Percentiles rank a stretch among this genome's conserved stretches.
Evolutionary conservation across 2,888 invertebrate genomes (phyloP).

Genomic region (Eristalis arbustorum): DNA sequence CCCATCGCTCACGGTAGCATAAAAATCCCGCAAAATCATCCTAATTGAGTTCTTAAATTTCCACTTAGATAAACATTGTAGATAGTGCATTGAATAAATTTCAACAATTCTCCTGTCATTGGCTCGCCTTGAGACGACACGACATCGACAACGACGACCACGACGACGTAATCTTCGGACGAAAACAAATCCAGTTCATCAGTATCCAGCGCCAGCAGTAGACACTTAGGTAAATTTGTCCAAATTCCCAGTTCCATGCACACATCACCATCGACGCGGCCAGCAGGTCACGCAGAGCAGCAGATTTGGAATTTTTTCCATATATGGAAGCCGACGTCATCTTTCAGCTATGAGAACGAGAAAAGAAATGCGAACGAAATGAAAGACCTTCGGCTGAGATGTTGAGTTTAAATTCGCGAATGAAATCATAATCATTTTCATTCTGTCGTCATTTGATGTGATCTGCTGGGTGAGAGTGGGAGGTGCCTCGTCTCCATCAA

Average conservation of each 20-base stretch:
- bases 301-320: slow-evolving; percentile 39
- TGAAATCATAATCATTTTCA: background rate
- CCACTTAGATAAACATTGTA: slow-evolving; percentile 20
- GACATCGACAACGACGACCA: slow-evolving; percentile 8
- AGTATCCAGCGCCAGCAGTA: background rate
- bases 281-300: background rate
- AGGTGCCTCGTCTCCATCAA: background rate
- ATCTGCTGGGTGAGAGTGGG: background rate
- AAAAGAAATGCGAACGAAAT: slow-evolving; percentile 17
- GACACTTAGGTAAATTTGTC: slow-evolving; percentile 28
- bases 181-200: slow-evolving; percentile 1
- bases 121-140: slow-evolving; percentile 12
- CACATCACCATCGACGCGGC: background rate
- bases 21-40: background rate
- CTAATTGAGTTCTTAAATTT: background rate
- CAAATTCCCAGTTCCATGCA: background rate
- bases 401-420: slow-evolving; percentile 15
- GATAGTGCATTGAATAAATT: slow-evolving; percentile 10
- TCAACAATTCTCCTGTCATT: slow-evolving; percentile 5
- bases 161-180: slow-evolving; percentile 42
- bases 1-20: background rate
- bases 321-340: slow-evolving; percentile 66
- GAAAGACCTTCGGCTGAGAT: slow-evolving; percentile 52
- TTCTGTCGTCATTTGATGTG: background rate
- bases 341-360: slow-evolving; percentile 1